A percentile compares a stretch with the other conserved stretches of the same genome.
Evolutionary conservation across 1,140 invertebrate species (phyloP).

Genomic region (Diabrotica undecimpunctata): DNA sequence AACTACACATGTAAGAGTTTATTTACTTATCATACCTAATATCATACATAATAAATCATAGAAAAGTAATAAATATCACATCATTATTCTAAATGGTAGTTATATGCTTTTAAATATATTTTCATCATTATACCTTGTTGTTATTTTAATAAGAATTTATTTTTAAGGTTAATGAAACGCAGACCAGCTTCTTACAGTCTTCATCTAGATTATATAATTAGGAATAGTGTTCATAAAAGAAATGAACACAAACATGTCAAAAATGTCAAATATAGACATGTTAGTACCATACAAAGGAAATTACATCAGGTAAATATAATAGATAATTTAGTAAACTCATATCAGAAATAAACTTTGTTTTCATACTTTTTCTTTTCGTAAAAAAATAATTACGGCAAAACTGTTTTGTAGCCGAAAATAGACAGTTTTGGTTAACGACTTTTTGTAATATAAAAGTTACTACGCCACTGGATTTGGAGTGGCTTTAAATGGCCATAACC

Average conservation of each 20-base stretch:
- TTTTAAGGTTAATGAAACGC: slow-evolving; percentile 63
- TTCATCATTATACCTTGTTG: too few species aligned
- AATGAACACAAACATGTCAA: slow-evolving; percentile 27
- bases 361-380: too few species aligned
- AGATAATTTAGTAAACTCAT: background rate
- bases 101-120: too few species aligned
- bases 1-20: slow-evolving; percentile 60
- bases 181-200: slow-evolving; percentile 75
- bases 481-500: too few species aligned
- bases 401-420: too few species aligned
- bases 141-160: background rate
- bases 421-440: too few species aligned
- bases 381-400: too few species aligned
- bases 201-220: slow-evolving; percentile 73
- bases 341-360: too few species aligned
- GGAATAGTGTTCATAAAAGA: slow-evolving; percentile 35
- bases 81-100: too few species aligned
- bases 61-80: background rate
- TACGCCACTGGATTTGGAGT: too few species aligned
- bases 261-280: slow-evolving; percentile 16
- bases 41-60: too few species aligned
- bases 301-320: slow-evolving; percentile 38
- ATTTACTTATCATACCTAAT: slow-evolving; percentile 1
- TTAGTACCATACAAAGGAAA: slow-evolving; percentile 36
- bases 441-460: too few species aligned